Evolutionary conservation across 2,113 vertebrate species (phyloP).

Genomic region (Myotis brandtii): DNA sequence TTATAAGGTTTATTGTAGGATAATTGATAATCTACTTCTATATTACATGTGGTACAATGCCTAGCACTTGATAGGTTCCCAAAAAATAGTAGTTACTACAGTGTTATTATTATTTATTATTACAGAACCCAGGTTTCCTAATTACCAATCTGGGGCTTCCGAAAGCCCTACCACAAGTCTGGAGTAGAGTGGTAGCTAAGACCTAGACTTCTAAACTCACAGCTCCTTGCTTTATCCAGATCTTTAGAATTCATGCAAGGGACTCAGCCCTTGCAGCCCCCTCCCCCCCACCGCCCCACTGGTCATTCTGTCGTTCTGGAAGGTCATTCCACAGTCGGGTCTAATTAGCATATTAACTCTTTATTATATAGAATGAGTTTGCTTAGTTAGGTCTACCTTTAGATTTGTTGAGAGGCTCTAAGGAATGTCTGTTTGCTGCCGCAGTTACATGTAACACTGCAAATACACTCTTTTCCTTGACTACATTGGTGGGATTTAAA

Average conservation of each 20-base stretch:
- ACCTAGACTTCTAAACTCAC: neutral
- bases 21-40: constrained; percentile 34
- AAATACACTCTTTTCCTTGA: neutral
- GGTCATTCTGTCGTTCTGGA: too few species aligned
- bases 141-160: constrained; percentile 40
- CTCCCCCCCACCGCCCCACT: too few species aligned
- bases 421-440: constrained; percentile 14
- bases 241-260: neutral
- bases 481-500: constrained; percentile 41
- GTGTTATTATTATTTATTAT: constrained; percentile 1
- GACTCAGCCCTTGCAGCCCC: too few species aligned
- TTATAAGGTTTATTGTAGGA: neutral
- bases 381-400: constrained; percentile 24
- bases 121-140: constrained; percentile 18
- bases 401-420: neutral
- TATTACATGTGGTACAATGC: neutral
- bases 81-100: constrained; percentile 32
- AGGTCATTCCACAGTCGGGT: too few species aligned
- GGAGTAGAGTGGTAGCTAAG: neutral
- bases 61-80: constrained; percentile 10
- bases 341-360: too few species aligned
- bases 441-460: constrained; percentile 5
- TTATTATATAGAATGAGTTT: neutral
- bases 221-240: constrained; percentile 2
- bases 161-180: constrained; percentile 28